Evolutionary conservation across 2,888 invertebrate genomes (phyloP), one percentile per base, ranked within the genome.

Genomic region (Ptychoptera albimana): DNA sequence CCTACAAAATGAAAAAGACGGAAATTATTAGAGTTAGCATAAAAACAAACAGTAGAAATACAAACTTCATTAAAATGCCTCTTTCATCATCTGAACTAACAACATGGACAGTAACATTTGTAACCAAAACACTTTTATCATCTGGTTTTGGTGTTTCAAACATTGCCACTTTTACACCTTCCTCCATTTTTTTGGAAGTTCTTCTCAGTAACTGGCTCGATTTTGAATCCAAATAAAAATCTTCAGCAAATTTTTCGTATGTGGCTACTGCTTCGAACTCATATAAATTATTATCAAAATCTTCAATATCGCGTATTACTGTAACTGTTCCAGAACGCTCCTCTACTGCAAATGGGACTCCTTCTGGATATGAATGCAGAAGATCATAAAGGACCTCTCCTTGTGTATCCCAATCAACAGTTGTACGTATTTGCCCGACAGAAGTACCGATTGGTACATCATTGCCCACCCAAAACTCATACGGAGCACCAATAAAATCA

Each of bases 331-430:
- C 91, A 2, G 86, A 83, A 48, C 79, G 71, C 59, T 89, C 87
- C 66, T 89, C 89, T 16, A 91, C 85, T 4, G 85, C 88, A 63
- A 91, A 89, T 5, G 91, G 91, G n/a, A 88, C 88, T 74, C 86
- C 87, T 66, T 87, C 87, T 53, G 86, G 79, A 58, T 88, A 88
- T 51, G 83, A 80, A 60, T 88, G 88, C 42, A 88, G 62, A 4
- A 88, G 68, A 62, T 88, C 87, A 57, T 84, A 88, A 50, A 82
- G 73, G 2, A 66, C 60, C 36, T 64, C 72, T 41, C 74, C 75
- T 49, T 73, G 74, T 42, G 72, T 75, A 44, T 79, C 77, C 53
- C 79, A 73, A 4, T 76, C 76, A 44, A 84, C 76, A 29, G 79
- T 82, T 1, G 85, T 75, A 48, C 82, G 72, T 42, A 89, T 80